phyloP scores from a whole-genome alignment of 2,888 invertebrate genomes.

The Norana najaformis region DNA sequence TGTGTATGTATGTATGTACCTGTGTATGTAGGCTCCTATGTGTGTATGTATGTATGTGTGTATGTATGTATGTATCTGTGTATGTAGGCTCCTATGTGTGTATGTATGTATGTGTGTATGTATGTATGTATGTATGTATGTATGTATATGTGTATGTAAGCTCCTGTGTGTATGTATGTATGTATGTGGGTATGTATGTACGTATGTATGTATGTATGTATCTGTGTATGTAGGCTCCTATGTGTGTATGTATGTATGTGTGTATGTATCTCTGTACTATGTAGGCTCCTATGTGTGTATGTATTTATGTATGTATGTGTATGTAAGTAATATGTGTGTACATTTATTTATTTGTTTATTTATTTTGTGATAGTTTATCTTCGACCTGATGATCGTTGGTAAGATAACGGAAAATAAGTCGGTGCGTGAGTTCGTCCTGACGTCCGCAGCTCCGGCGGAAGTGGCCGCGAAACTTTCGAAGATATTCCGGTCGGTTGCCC shows the following conservation, averaged over 20 bases:
- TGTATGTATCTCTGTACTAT: not conserved
- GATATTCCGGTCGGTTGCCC: conserved; percentile 73
- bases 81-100: not conserved
- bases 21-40: too few species aligned
- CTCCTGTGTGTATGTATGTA: not conserved
- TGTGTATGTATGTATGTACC: not conserved
- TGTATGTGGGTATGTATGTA: not conserved
- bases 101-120: not conserved
- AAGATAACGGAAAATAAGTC: conserved; percentile 90
- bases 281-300: not conserved
- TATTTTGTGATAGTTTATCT: conserved; percentile 74
- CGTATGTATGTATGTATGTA: not conserved
- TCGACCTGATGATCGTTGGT: conserved; percentile 96
- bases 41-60: not conserved
- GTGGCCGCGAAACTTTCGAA: conserved; percentile 96
- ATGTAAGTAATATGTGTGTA: not conserved
- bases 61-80: not conserved
- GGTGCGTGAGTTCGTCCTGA: conserved; percentile 93
- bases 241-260: not conserved
- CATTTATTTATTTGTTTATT: not conserved
- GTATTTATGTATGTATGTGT: not conserved
- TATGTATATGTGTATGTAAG: not conserved
- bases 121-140: not conserved
- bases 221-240: not conserved
- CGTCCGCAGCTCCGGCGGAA: conserved; percentile 98